A percentile compares a stretch with the other conserved stretches of the same genome.
Evolutionary conservation across 1,140 invertebrate species (phyloP).

Genomic region (Anastatus disparis): DNA sequence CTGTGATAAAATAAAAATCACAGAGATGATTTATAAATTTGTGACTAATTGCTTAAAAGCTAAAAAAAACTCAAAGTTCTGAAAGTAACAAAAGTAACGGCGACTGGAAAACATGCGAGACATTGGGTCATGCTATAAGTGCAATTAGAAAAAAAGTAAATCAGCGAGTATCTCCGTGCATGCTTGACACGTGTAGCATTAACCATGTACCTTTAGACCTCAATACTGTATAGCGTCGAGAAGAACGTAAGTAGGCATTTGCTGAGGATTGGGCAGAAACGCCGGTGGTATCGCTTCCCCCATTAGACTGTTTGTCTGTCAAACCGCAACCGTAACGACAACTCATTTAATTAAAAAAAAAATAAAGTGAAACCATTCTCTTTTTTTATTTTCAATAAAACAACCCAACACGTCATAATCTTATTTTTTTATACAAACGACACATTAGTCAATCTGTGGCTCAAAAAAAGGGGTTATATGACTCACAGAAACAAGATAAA

Average conservation of each 20-base stretch:
- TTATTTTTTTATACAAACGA: constrained; percentile 19
- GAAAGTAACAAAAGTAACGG: constrained; percentile 24
- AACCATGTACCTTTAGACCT: constrained; percentile 67
- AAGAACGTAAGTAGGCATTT: constrained; percentile 68
- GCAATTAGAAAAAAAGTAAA: constrained; percentile 40
- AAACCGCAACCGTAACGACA: constrained; percentile 61
- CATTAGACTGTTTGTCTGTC: constrained; percentile 68
- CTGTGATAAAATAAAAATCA: constrained; percentile 13
- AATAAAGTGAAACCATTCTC: constrained; percentile 37
- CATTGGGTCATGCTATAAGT: constrained; percentile 48
- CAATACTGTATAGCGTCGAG: constrained; percentile 69
- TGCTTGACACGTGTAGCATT: constrained; percentile 48
- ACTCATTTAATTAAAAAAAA: constrained; percentile 42
- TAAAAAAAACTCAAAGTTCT: constrained; percentile 7
- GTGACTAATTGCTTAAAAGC: constrained; percentile 25
- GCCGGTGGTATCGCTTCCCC: constrained; percentile 67
- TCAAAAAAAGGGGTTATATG: background rate
- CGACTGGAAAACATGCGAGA: constrained; percentile 24
- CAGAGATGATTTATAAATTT: constrained; percentile 14
- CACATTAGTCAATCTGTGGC: background rate
- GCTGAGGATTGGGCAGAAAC: constrained; percentile 67
- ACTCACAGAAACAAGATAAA: constrained; percentile 36
- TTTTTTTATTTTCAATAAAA: constrained; percentile 26
- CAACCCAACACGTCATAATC: constrained; percentile 21
- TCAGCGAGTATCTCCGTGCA: constrained; percentile 43